phyloP scores from a whole-genome alignment of 2,888 invertebrate species.

The Polydesmus complanatus region DNA sequence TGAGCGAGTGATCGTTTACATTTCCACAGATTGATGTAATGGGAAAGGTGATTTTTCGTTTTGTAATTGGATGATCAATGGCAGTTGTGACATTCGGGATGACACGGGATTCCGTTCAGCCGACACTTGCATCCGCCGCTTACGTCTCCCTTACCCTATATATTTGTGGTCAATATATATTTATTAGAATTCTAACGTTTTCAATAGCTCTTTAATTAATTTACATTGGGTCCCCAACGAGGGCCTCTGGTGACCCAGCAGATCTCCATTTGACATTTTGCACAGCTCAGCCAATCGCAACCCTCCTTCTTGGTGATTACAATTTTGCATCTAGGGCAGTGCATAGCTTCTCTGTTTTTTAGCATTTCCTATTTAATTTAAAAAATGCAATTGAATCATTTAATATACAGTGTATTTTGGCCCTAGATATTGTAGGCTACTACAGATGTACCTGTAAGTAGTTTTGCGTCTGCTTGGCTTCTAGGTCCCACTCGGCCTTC shows the following conservation, averaged over 20 bases:
- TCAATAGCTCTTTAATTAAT: too few species aligned
- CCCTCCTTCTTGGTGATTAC: constrained; percentile 9
- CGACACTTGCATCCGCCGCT: constrained; percentile 4
- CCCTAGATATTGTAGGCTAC: neutral
- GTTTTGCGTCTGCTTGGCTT: neutral
- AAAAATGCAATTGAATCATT: too few species aligned
- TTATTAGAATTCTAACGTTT: too few species aligned
- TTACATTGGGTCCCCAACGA: constrained; percentile 15
- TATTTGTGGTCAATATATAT: neutral
- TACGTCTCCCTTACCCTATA: constrained; percentile 1
- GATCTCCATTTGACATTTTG: constrained; percentile 9
- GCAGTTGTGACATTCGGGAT: constrained; percentile 2
- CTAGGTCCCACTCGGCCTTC: neutral
- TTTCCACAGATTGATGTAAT: neutral
- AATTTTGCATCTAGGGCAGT: constrained; percentile 10
- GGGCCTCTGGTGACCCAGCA: constrained; percentile 16
- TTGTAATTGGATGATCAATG: too few species aligned
- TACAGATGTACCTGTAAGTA: neutral
- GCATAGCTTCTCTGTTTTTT: constrained; percentile 4
- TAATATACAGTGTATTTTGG: too few species aligned
- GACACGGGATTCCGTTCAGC: neutral
- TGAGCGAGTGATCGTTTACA: too few species aligned
- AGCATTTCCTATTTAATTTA: constrained; percentile 14
- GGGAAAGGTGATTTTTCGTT: neutral
- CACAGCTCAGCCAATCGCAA: constrained; percentile 12